These are phyloP conservation scores for Zosterops borbonicus DNA, from an alignment of 2,113 vertebrate genomes.

Conservation along the genomic window DNA sequence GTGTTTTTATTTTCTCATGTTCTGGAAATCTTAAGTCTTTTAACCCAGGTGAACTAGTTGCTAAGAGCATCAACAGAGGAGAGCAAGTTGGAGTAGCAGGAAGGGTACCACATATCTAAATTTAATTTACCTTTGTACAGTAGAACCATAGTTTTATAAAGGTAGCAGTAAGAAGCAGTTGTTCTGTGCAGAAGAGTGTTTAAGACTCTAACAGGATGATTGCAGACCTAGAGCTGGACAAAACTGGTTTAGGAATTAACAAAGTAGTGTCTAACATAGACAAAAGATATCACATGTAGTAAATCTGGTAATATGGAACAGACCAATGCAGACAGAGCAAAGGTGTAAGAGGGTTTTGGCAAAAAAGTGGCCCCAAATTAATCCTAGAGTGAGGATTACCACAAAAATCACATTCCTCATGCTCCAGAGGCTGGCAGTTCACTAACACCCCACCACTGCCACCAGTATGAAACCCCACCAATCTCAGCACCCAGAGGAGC, in stretches of 20 bases:
- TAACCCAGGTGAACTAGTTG: not conserved
- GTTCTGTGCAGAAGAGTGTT: not conserved
- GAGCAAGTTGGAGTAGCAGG: not conserved
- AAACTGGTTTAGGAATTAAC: not conserved
- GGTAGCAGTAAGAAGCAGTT: not conserved
- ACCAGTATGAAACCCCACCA: not conserved
- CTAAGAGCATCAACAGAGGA: not conserved
- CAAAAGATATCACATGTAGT: not conserved
- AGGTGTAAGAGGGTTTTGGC: not conserved
- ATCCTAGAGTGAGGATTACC: not conserved
- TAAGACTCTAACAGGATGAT: not conserved
- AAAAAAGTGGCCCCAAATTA: not conserved
- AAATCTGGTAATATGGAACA: not conserved
- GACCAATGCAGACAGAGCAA: not conserved
- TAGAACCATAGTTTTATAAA: not conserved
- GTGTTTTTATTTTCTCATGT: not conserved
- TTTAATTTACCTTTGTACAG: not conserved
- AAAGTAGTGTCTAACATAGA: not conserved
- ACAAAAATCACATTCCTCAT: not conserved
- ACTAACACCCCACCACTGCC: not conserved
- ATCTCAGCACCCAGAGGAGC: not conserved
- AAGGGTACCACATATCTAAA: not conserved
- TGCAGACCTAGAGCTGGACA: not conserved
- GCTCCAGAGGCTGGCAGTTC: not conserved
- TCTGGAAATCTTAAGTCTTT: not conserved